Base-by-base conservation (phyloP, 2,888 invertebrate genomes). In the Lasioglossum morio region DNA sequence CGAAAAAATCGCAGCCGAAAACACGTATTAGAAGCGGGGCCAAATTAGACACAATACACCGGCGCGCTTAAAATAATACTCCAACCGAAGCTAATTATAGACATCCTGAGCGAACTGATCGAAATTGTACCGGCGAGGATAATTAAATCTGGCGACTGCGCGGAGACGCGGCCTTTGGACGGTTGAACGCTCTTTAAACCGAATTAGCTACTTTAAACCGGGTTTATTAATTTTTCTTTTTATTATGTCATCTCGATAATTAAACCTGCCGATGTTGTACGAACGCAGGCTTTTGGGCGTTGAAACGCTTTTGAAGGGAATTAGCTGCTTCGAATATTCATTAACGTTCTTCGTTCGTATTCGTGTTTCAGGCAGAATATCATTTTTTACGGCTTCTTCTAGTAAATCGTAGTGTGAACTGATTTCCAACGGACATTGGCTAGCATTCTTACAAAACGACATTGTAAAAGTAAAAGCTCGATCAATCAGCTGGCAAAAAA, bases 41-140 rank as follows among this genome's bases (percentile, higher is more conserved):
- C 73, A 27, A 73, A 80, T 80, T 74, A 46, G 57, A 40, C 10
- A 19, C 48, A 40, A 66, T 37, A 43, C 66, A 27, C 74, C 40
- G 19, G 12, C 37, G 5, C 27, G n/a, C 23, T 72, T 37, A 40
- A 37, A 72, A 72, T 72, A 78, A 69, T 48, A 8, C 23, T 19
- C 8, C 2, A 19, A 63, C 63, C 14, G 16, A 40, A 23, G n/a
- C 60, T 34, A 46, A 76, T 37, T 40, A 34, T 30, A 1, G 53
- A 37, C n/a, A 37, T 34, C 37, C 34, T n/a, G 53, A 14, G 23
- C 40, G 23, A n/a, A 37, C 37, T 23, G 19, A 23, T 37, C 23
- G 37, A 37, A n/a, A n/a, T 69, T 40, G 23, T 10, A 40, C 40
- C 12, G 23, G 23, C 23, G n/a, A n/a, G 37, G 23, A 40, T 37